Conservation (phyloP, 1,140 invertebrate genomes). For the Hormaphis cornu region DNA sequence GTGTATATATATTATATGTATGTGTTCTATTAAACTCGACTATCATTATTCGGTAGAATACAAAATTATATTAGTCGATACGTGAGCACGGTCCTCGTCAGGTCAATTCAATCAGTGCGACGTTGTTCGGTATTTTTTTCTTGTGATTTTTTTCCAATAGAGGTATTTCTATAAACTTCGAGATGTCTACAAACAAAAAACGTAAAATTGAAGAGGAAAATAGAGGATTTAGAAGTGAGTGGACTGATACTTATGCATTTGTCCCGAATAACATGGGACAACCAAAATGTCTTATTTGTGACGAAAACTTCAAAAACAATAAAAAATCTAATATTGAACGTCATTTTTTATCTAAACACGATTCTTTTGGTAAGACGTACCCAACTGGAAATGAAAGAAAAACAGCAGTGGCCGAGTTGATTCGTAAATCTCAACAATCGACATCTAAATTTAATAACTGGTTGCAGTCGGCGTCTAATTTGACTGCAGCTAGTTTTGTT, state of each 20-base stretch:
- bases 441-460: conserved; percentile 39
- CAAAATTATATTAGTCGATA: too few relatives aligned
- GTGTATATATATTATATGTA: too few relatives aligned
- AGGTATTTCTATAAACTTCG: too few relatives aligned
- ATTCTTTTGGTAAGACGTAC: conserved; percentile 33
- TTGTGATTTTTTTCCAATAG: too few relatives aligned
- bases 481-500: too few relatives aligned
- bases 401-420: conserved; percentile 39
- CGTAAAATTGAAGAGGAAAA: conserved; percentile 37
- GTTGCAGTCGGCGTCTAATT: conserved; percentile 39
- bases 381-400: conserved; percentile 36
- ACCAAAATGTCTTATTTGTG: conserved; percentile 33
- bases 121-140: too few relatives aligned
- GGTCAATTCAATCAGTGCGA: too few relatives aligned
- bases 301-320: conserved; percentile 5
- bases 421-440: conserved; percentile 36
- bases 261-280: conserved; percentile 32
- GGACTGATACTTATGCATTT: conserved; percentile 36
- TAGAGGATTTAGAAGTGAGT: conserved; percentile 37
- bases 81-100: too few relatives aligned
- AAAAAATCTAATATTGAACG: conserved; percentile 32
- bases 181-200: conserved; percentile 26
- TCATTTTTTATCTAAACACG: not conserved
- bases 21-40: too few relatives aligned
- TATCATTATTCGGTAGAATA: too few relatives aligned